Conservation (phyloP, 2,113 vertebrate genomes). For the Mus spicilegus region DNA sequence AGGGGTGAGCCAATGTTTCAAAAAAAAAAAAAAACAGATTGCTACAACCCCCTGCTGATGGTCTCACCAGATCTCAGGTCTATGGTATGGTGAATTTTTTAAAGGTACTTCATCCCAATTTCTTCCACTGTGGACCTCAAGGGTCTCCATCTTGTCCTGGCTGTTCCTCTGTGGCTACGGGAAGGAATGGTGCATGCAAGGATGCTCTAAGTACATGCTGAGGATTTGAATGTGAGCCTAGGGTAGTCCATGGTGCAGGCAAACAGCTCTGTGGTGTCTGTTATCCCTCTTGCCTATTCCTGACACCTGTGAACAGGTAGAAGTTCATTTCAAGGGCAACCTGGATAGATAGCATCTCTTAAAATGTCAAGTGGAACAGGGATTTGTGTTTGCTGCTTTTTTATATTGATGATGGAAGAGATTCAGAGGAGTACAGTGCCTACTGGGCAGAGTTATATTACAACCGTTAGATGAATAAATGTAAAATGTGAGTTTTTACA, state of each 20-base stretch:
- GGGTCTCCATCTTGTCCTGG: not conserved
- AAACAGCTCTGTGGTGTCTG: no score
- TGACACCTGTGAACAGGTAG: not conserved
- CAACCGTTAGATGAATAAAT: no score
- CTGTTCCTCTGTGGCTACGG: not conserved
- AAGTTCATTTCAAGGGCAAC: not conserved
- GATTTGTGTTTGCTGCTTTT: not conserved
- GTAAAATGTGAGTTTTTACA: not conserved
- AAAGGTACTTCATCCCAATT: not conserved
- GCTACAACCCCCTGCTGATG: not conserved
- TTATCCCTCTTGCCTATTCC: not conserved
- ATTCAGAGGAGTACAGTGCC: not conserved
- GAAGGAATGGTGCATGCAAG: accelerated
- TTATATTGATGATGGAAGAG: not conserved
- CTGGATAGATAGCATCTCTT: not conserved
- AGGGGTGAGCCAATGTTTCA: not conserved
- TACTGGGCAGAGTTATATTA: not conserved
- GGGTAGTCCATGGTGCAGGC: accelerated
- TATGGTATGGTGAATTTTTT: not conserved
- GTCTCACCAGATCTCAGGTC: not conserved
- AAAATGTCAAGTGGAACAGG: not conserved
- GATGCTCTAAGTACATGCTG: not conserved
- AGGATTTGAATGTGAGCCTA: not conserved
- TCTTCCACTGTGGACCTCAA: not conserved
- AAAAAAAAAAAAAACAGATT: not conserved